These are phyloP conservation scores for Phlogophora meticulosa DNA, from an alignment of 2,888 invertebrate species.

Conservation along the genomic window DNA sequence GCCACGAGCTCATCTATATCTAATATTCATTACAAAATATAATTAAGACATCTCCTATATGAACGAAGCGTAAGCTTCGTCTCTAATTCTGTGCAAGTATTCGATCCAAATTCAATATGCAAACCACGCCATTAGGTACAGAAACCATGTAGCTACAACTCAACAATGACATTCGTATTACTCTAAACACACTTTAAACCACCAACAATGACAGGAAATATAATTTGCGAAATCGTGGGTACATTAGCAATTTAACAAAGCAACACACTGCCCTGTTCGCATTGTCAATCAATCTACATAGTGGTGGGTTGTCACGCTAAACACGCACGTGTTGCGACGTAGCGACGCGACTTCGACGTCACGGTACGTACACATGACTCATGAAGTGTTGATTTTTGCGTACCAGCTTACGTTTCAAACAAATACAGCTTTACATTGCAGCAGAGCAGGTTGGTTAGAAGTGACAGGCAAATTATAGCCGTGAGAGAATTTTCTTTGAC, in stretches of 20 bases:
- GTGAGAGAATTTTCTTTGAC: too few relatives aligned
- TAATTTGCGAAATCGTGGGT: conserved; percentile 63
- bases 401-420: neutral
- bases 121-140: neutral
- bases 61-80: neutral
- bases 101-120: neutral
- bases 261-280: conserved; percentile 70
- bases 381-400: conserved; percentile 50
- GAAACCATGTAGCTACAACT: conserved; percentile 1
- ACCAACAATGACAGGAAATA: conserved; percentile 64
- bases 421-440: too few relatives aligned
- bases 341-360: conserved; percentile 68
- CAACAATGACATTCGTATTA: conserved; percentile 19
- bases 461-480: too few relatives aligned
- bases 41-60: neutral
- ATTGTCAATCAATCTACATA: conserved; percentile 80
- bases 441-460: too few relatives aligned
- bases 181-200: conserved; percentile 40
- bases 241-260: conserved; percentile 69
- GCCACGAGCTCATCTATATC: too few relatives aligned
- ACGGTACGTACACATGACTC: conserved; percentile 77
- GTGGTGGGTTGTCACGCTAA: conserved; percentile 78
- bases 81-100: neutral
- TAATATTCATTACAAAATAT: too few relatives aligned
- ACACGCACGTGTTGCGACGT: conserved; percentile 76